Evolutionary conservation across 2,797 vertebrate genomes (phyloP), one percentile per base, ranked within the genome.

Genomic region (Crenichthys baileyi): DNA sequence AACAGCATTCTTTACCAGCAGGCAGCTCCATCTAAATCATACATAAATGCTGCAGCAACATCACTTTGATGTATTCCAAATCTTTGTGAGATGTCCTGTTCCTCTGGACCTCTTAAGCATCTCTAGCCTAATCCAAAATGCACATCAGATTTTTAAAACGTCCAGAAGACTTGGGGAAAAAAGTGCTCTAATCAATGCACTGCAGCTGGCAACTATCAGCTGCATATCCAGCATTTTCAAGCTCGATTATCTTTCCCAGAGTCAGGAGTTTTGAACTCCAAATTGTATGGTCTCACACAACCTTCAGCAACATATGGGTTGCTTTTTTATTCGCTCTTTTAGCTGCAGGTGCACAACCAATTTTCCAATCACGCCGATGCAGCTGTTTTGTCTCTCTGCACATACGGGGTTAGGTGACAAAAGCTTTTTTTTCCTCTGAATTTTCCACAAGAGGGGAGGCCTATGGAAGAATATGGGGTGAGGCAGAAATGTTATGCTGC

Each of bases 61-160:
- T 83, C 55, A 72, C 67, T 87, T 73, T 81, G 85, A 85, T 77
- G 75, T 70, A 68, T 39, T 39, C 26, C 36, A 41, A 72, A 61
- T 18, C 11, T 24, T 70, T 79, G 73, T 67, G 48, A 86, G 3
- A 41, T 76, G 72, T 81, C 83, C 83, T 82, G 73, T 74, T 70
- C 48, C 56, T 24, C 67, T 65, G 78, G 83, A 79, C 63, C 78
- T 78, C 67, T 78, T 31, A 90, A 83, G 72, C 79, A 79, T 87
- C 55, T 65, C 77, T 68, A 39, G n/a, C 75, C 72, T 61, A 77
- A 90, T 91, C 31, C 81, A 80, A 84, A 83, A 82, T 76, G 72
- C 68, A 39, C 65, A 80, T 82, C 78, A 75, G 81, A 53, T 56
- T 80, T 81, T 82, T 83, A 85, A 86, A 88, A 82, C 81, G 86